A percentile compares a stretch with the other conserved stretches of the same genome.
These are phyloP conservation scores for Cyphomyrus plagiostoma DNA, from an alignment of 2,113 vertebrate genomes.

Conservation along the genomic window DNA sequence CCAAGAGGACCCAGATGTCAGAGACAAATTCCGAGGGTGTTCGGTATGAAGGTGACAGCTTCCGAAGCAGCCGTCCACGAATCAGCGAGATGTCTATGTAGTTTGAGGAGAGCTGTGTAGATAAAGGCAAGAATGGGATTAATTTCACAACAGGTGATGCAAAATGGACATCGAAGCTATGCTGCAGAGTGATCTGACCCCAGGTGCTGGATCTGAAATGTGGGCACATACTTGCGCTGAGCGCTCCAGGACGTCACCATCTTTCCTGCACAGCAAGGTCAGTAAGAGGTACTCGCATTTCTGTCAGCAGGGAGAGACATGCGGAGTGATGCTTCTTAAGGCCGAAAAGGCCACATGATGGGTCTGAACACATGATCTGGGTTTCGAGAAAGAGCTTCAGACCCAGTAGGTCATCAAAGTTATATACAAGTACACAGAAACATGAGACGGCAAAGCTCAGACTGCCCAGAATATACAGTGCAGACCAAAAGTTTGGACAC, in stretches of 20 bases:
- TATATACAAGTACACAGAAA: no score
- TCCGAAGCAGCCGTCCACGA: constrained; percentile 32
- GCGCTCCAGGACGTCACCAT: constrained; percentile 25
- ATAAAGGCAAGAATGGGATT: neutral
- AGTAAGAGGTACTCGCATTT: constrained; percentile 47
- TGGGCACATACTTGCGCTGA: constrained; percentile 20
- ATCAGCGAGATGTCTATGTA: constrained; percentile 36
- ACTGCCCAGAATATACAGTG: no score
- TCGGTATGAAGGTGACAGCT: constrained; percentile 35
- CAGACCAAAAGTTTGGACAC: no score
- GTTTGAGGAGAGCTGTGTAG: constrained; percentile 20
- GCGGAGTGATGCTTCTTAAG: neutral
- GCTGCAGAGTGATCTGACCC: neutral
- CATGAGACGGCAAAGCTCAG: no score
- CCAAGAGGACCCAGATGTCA: constrained; percentile 41
- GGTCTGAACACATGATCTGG: neutral
- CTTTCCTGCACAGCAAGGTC: constrained; percentile 35
- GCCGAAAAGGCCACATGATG: neutral
- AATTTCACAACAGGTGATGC: neutral
- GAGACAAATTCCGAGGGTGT: constrained; percentile 44
- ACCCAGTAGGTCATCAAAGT: neutral
- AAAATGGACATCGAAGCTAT: neutral
- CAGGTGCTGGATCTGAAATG: no score
- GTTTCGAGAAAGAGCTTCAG: neutral
- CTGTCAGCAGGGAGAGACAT: constrained; percentile 24